phyloP scores from a whole-genome alignment of 2,797 vertebrate genomes.

The Acanthornis magna region DNA sequence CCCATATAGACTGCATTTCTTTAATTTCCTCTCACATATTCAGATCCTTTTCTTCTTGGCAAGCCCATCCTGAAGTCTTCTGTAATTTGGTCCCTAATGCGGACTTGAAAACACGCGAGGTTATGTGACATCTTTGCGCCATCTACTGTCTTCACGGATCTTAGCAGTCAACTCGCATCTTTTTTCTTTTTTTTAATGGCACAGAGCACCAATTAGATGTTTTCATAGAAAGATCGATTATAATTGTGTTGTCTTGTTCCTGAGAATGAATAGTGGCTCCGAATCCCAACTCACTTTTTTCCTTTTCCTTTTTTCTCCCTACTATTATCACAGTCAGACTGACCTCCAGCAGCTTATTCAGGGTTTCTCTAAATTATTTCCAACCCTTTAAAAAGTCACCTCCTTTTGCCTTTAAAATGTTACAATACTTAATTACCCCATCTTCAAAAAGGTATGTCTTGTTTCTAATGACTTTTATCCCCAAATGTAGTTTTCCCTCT shows the following conservation, averaged over 20 bases:
- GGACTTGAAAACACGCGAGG: rapidly evolving
- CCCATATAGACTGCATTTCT: not conserved
- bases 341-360: not conserved
- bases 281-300: not conserved
- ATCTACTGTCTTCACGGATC: not conserved
- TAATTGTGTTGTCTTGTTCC: not conserved
- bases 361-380: not conserved
- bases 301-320: not conserved
- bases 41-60: not conserved
- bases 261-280: not conserved
- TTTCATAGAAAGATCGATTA: not conserved
- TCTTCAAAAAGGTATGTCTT: not conserved
- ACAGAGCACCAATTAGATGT: not conserved
- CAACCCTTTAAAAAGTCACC: not conserved
- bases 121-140: not conserved
- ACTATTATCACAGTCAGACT: not conserved
- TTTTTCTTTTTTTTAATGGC: not conserved
- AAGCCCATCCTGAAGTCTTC: not conserved
- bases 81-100: not conserved
- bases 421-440: not conserved
- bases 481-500: not conserved
- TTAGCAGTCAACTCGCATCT: rapidly evolving
- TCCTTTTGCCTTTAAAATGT: not conserved
- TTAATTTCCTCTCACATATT: not conserved
- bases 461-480: not conserved